Base-by-base conservation (phyloP, 2,888 invertebrate genomes). In the Spisula subtruncata region DNA sequence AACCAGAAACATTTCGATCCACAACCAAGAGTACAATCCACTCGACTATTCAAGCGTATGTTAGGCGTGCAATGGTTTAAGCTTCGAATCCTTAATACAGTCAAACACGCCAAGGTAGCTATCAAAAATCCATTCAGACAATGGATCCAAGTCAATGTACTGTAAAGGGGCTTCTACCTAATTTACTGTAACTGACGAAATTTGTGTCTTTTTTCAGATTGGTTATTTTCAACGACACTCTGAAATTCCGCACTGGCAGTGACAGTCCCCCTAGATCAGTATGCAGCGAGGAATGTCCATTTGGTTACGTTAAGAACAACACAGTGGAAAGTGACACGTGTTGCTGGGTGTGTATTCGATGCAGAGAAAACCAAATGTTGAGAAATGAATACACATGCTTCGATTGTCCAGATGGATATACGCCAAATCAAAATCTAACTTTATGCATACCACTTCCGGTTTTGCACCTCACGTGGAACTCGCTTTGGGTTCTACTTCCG, bases 261-360 rank as follows among this genome's bases (percentile, higher is more conserved):
- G 71, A 87, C 1, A 81, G 79, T 0, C 87, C 97, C 86, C 98
- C 98, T 8, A 97, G 97, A 66, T 98, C 98, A 80, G 97, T 97
- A 54, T 98, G 98, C 96, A 98, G 97, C 94, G 97, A 97, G 91
- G 97, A 97, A 56, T 98, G 98, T 94, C 97, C 97, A 18, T 96
- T 97, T 35, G 98, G 98, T 12, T 97, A 97, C 95, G 92, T 94
- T 80, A 97, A 97, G 85, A 96, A 95, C 71, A 94, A 95, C 71
- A 93, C 91, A 16, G 93, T 91, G 84, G 94, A 94, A 87, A 94
- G 96, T 71, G 95, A 95, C 96, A 97, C 97, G 85, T 98, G 98
- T 95, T 98, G 98, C 95, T 98, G 98, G 98, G 97, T 97, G 51
- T 98, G 98, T 96, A 97, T 98, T 48, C 97, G 97, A 4, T 98